These are phyloP conservation scores for Vultur gryphus DNA, from an alignment of 2,797 vertebrate species.

Conservation along the genomic window DNA sequence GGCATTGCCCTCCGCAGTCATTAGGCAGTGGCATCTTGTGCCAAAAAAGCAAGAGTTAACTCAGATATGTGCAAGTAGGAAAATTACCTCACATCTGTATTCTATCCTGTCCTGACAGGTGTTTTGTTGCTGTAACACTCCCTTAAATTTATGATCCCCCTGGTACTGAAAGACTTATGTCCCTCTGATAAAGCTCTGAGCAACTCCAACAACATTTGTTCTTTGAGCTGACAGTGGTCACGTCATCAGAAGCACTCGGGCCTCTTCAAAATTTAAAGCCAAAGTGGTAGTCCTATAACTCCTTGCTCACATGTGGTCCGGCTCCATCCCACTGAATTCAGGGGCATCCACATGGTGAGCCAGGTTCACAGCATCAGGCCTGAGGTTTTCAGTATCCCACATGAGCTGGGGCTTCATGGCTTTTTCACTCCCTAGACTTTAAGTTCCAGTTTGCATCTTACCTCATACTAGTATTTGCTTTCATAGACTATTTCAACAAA, in stretches of 20 bases:
- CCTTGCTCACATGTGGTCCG: background rate
- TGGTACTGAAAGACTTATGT: background rate
- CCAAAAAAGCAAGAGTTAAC: background rate
- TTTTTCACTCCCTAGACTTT: background rate
- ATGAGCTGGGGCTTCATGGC: rapidly evolving
- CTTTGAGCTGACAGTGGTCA: background rate
- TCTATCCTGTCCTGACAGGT: background rate
- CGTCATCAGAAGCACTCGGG: rapidly evolving
- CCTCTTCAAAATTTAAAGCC: background rate
- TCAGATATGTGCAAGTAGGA: background rate
- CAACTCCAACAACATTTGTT: background rate
- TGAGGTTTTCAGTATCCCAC: background rate
- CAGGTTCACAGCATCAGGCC: background rate
- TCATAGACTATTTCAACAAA: background rate
- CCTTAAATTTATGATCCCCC: background rate
- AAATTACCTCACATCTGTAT: background rate
- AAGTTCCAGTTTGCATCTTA: background rate
- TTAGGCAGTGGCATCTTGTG: background rate
- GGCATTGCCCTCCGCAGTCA: rapidly evolving
- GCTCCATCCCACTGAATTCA: background rate
- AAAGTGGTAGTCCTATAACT: no score
- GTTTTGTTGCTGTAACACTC: background rate
- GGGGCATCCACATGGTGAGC: background rate
- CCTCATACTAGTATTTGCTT: background rate
- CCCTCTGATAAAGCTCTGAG: background rate